phyloP scores from a whole-genome alignment of 1,140 invertebrate genomes.

The Drosophila parvula region DNA sequence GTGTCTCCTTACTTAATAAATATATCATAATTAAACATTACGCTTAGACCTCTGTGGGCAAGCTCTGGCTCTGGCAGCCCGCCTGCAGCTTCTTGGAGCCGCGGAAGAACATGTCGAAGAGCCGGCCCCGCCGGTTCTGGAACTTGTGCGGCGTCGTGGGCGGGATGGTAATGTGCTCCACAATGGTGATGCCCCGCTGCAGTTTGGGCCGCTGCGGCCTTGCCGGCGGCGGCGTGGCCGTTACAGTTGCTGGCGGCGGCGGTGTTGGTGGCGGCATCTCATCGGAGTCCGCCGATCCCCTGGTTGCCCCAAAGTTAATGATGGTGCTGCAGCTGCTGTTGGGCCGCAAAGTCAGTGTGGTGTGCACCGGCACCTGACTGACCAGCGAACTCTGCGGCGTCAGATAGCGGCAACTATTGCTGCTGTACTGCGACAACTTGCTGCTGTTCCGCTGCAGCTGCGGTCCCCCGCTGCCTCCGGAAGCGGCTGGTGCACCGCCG shows the following conservation, averaged over 20 bases:
- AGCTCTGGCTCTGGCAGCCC: constrained; percentile 56
- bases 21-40: constrained; percentile 17
- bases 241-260: constrained; percentile 25
- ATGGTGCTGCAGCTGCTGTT: constrained; percentile 81
- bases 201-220: constrained; percentile 58
- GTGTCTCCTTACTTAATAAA: constrained; percentile 18
- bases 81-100: constrained; percentile 75
- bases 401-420: constrained; percentile 72
- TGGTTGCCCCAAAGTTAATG: constrained; percentile 67
- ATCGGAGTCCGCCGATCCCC: constrained; percentile 61
- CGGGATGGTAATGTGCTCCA: constrained; percentile 72
- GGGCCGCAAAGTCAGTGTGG: constrained; percentile 59
- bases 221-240: not conserved
- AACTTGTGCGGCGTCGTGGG: constrained; percentile 64
- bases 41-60: constrained; percentile 69
- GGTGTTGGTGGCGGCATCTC: constrained; percentile 52
- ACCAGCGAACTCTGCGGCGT: constrained; percentile 75
- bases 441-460: constrained; percentile 76
- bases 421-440: constrained; percentile 75
- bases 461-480: constrained; percentile 7
- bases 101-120: constrained; percentile 78
- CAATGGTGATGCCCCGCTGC: constrained; percentile 71
- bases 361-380: constrained; percentile 64
- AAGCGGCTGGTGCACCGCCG: constrained; percentile 20
- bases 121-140: constrained; percentile 55